These are phyloP conservation scores for Gymnoscopelus braueri DNA, from an alignment of 2,797 vertebrate species.

Conservation along the genomic window DNA sequence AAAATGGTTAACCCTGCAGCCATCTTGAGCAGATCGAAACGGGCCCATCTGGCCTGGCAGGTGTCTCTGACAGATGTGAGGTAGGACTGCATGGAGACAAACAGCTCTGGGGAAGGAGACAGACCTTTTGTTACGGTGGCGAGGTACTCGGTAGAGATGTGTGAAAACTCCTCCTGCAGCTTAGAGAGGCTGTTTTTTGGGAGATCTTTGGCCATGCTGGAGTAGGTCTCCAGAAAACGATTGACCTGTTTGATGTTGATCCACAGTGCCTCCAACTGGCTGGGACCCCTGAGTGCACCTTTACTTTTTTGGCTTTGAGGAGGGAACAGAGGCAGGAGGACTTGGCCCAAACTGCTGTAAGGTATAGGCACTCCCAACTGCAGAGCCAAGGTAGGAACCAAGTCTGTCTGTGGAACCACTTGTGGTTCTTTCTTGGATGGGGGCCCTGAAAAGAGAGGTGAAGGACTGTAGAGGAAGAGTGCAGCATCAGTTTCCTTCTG, in stretches of 20 bases:
- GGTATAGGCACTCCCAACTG: constrained; percentile 94
- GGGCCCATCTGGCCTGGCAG: constrained; percentile 93
- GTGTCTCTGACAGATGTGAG: constrained; percentile 88
- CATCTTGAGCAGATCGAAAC: constrained; percentile 91
- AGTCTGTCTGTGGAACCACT: constrained; percentile 91
- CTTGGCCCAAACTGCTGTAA: constrained; percentile 92
- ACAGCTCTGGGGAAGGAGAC: constrained; percentile 70
- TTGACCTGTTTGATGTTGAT: constrained; percentile 95
- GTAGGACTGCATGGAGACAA: constrained; percentile 84
- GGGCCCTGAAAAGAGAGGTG: constrained; percentile 79
- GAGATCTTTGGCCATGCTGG: constrained; percentile 89
- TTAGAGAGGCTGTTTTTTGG: constrained; percentile 81
- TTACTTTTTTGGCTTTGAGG: constrained; percentile 27
- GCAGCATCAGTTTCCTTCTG: constrained; percentile 92
- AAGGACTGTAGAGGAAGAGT: constrained; percentile 93
- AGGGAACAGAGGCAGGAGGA: constrained; percentile 89
- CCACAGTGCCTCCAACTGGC: constrained; percentile 90
- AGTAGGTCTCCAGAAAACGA: constrained; percentile 93
- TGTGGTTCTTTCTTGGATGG: constrained; percentile 84
- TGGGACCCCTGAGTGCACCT: constrained; percentile 71
- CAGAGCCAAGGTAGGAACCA: constrained; percentile 93
- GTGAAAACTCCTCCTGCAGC: constrained; percentile 83
- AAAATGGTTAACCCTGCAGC: constrained; percentile 85
- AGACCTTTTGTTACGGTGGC: neutral
- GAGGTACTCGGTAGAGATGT: constrained; percentile 82